A percentile compares a stretch with the other conserved stretches of the same genome.
Evolutionary conservation across 2,888 invertebrate genomes (phyloP).

Genomic region (Clistopyga incitator): DNA sequence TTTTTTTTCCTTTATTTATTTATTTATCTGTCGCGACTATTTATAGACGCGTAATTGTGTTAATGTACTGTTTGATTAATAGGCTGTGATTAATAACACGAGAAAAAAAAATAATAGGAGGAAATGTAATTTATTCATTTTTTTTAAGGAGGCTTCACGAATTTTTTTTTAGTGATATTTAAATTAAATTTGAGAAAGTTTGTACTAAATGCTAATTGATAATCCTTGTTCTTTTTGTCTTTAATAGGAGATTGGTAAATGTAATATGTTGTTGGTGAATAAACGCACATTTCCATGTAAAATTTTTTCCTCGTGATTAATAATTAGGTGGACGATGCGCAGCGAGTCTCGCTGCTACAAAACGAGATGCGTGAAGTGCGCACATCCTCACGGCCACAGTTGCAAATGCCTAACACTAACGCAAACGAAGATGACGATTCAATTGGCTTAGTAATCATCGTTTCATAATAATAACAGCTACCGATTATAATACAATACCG

Average conservation of each 20-base stretch:
- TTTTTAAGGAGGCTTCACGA: background rate
- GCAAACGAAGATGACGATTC: background rate
- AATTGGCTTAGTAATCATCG: no score
- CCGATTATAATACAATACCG: no score
- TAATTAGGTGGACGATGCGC: background rate
- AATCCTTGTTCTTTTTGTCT: background rate
- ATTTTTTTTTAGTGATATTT: no score
- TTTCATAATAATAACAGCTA: no score
- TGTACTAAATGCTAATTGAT: no score
- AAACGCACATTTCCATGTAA: background rate
- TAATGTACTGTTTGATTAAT: slow-evolving; percentile 39
- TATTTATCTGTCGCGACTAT: background rate
- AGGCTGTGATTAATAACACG: slow-evolving; percentile 42
- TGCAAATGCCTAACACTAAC: background rate
- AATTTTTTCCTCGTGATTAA: background rate
- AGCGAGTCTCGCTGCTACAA: background rate
- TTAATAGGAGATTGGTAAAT: no score
- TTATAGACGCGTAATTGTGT: slow-evolving; percentile 3
- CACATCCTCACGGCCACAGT: background rate
- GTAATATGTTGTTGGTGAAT: background rate
- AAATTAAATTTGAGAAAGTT: no score
- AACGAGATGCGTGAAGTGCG: background rate
- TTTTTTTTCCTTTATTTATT: slow-evolving; percentile 27
- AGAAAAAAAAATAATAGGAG: background rate
- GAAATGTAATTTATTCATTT: background rate